Base-by-base conservation (phyloP, 2,888 invertebrate species). In the Bombyx huttoni region DNA sequence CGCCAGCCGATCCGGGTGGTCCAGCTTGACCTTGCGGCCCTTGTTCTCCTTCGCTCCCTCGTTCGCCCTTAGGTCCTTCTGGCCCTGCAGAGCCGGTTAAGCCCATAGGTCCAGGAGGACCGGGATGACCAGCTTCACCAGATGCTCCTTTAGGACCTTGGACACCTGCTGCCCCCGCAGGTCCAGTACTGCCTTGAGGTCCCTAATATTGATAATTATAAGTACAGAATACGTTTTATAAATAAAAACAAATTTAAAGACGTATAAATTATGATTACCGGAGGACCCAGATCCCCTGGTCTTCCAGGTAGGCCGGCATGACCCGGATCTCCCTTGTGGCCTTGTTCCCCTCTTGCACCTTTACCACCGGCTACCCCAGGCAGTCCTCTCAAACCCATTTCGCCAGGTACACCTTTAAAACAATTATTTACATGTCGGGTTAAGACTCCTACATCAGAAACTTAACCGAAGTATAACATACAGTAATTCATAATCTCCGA, bases 51-150 rank as follows among this genome's bases (percentile, higher is more conserved):
- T 91, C 91, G 35, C 89, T 89, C 12, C 94, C 94, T 49, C 91
- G 85, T 67, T 94, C 94, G 10, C 95, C 96, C 76, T 94, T 95
- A 24, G 88, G 79, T 48, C 95, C 95, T 67, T 94, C 94, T 5
- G 85, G 69, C 40, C 96, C 96, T 12, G 91, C 90, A 3, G 91
- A 81, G 13, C 96, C 96, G 35, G 93, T 91, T 14, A 91, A 82
- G 3, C 96, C 96, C 53, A 91, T 89, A 1, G 90, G 89, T 0
- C 95, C 94, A 1, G 91, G 81, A 46, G 89, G 77, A 7, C 94
- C 95, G 1, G 92, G 85, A 57, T 93, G 85, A 12, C 95, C 95
- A 8, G 87, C 71, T 63, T 94, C 94, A 46, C 95, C 94, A 0
- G 89, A 75, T 14, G 90, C 80, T 55, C 95, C 95, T 73, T 95